phyloP scores from a whole-genome alignment of 2,113 vertebrate species.

The Gnathonemus longibarbis region DNA sequence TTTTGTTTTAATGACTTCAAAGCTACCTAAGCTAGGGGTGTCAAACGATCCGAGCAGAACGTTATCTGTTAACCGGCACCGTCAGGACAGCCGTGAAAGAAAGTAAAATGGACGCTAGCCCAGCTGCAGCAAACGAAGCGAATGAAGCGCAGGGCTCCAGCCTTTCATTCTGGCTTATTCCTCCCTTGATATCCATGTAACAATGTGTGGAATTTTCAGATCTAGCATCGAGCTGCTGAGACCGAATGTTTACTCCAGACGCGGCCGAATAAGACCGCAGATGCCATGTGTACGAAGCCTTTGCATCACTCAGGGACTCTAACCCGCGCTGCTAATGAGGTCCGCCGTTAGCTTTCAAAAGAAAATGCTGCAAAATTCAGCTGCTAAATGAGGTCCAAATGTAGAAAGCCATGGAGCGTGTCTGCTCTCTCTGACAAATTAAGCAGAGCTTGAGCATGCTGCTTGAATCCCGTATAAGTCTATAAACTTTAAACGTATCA shows the following conservation, averaged over 20 bases:
- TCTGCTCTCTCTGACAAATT: background rate
- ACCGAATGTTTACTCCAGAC: conserved; percentile 15
- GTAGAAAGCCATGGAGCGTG: background rate
- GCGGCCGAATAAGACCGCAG: conserved; percentile 7
- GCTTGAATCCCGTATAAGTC: background rate
- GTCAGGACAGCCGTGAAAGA: background rate
- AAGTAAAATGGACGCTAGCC: background rate
- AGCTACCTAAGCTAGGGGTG: background rate
- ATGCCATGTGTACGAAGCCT: conserved; percentile 7
- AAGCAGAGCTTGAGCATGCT: background rate
- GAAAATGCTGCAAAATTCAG: background rate
- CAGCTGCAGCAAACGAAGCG: background rate
- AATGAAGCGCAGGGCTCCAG: background rate
- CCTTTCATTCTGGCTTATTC: background rate
- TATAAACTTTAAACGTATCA: background rate
- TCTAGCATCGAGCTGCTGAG: background rate
- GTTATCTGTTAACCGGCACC: background rate
- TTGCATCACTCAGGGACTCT: background rate
- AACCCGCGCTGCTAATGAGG: conserved; percentile 20
- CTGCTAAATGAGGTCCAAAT: conserved; percentile 7
- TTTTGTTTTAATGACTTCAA: background rate
- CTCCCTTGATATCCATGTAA: background rate
- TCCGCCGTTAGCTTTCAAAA: conserved; percentile 20
- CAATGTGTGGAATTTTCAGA: background rate
- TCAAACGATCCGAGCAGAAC: background rate